Evolutionary conservation across 2,113 vertebrate species (phyloP).

Genomic region (Mustela lutreola): DNA sequence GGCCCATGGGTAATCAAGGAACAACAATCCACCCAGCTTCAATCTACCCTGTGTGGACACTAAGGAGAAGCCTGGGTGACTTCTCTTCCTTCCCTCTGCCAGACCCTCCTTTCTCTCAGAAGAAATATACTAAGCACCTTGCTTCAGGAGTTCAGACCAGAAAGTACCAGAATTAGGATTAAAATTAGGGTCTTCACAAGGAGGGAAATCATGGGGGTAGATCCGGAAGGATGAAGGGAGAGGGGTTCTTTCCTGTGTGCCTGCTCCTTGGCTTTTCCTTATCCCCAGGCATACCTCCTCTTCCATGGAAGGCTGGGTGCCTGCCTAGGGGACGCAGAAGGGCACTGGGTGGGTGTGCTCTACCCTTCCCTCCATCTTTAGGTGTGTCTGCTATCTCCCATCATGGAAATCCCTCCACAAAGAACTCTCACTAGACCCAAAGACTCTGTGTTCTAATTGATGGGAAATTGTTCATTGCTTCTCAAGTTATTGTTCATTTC

Average conservation of each 20-base stretch:
- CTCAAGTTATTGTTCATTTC: constrained; percentile 85
- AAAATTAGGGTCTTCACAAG: not conserved
- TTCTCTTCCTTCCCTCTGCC: not conserved
- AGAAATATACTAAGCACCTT: not conserved
- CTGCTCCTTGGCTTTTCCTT: not conserved
- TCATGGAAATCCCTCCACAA: not conserved
- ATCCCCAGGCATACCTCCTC: too few relatives aligned
- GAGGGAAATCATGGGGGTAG: not conserved
- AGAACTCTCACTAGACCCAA: not conserved
- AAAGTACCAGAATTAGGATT: not conserved
- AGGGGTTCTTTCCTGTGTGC: not conserved
- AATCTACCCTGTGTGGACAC: not conserved
- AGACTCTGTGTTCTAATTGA: constrained; percentile 82
- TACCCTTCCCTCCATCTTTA: not conserved
- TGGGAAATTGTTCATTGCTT: constrained; percentile 84
- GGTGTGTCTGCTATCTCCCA: not conserved
- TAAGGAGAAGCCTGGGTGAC: not conserved
- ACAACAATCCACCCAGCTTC: not conserved
- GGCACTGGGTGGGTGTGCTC: not conserved
- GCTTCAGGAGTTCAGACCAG: not conserved
- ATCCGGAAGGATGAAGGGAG: not conserved
- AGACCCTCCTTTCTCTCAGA: not conserved
- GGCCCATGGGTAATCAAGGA: not conserved
- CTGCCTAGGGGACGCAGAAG: fast-evolving
- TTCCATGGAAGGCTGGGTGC: not conserved